Evolutionary conservation across 2,888 invertebrate species (phyloP), one percentile per base, ranked within the genome.

Genomic region (Leptinotarsa haldemani): DNA sequence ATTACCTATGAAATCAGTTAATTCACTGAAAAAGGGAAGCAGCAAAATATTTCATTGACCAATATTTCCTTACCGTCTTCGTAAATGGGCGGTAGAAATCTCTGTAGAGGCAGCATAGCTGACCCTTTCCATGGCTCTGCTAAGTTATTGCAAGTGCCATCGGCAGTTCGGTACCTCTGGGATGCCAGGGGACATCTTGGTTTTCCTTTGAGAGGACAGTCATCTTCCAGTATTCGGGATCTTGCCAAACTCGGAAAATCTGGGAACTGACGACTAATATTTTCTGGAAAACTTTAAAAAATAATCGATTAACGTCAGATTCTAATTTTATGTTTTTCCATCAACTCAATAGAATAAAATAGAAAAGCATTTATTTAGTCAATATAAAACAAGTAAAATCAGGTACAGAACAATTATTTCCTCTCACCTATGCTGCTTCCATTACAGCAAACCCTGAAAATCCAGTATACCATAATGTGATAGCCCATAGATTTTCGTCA

Each of bases 121-220:
- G 95, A 92, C 0, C 97, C 97, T 92, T 94, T 94, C 86, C 94
- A 91, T 0, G 93, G 92, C 68, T 94, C 90, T 69, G 90, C 89
- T 69, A 92, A 87, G 88, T 97, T 97, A 88, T 97, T 97, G 87
- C 97, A 97, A 50, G 95, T 94, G 50, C 97, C 97, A 84, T 96
- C 96, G 70, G 94, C 92, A 1, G 95, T 95, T 69, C 97, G 92
- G 87, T 95, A 97, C 76, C 93, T 88, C 83, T 90, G 90, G 18
- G 93, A 90, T 40, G 93, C 93, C 9, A 92, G 90, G 69, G 93
- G 91, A 83, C 95, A 95, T 79, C 91, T 90, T 0, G 94, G 93
- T 3, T 89, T 87, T 15, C 92, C 92, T 64, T 90, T 89, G 3
- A 92, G 88, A 0, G 94, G 94, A 81, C 95, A 95, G 73, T 91